phyloP scores from a whole-genome alignment of 1,140 invertebrate genomes.

The Chrysomallon squamiferum region DNA sequence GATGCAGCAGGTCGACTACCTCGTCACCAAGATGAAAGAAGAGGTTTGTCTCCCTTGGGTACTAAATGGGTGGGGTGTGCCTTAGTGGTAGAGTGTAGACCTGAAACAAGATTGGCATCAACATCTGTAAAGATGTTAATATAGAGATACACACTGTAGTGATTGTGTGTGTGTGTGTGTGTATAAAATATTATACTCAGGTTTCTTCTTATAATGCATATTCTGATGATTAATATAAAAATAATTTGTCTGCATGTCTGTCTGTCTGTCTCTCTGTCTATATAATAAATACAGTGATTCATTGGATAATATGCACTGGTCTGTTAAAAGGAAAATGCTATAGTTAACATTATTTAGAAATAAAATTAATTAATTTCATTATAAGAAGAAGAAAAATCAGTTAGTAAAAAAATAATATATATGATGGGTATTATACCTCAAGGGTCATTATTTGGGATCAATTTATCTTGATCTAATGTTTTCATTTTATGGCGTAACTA shows the following conservation, averaged over 20 bases:
- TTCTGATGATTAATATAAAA: too few species aligned
- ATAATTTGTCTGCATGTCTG: too few species aligned
- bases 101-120: not conserved
- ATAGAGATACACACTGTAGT: not conserved
- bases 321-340: too few species aligned
- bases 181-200: not conserved
- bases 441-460: not conserved
- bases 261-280: too few species aligned
- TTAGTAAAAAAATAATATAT: too few species aligned
- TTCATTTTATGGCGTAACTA: not conserved
- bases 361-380: too few species aligned
- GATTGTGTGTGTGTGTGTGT: not conserved
- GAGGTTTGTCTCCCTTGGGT: slow-evolving; percentile 26
- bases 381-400: too few species aligned
- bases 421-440: not conserved
- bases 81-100: not conserved
- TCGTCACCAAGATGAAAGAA: slow-evolving; percentile 53
- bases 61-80: not conserved
- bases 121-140: not conserved
- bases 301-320: too few species aligned
- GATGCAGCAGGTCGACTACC: slow-evolving; percentile 41
- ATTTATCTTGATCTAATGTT: not conserved
- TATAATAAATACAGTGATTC: too few species aligned
- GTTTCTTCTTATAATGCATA: too few species aligned
- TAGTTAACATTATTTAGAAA: too few species aligned